These are phyloP conservation scores for Apotomis capreana DNA, from an alignment of 2,888 invertebrate species.

Conservation along the genomic window DNA sequence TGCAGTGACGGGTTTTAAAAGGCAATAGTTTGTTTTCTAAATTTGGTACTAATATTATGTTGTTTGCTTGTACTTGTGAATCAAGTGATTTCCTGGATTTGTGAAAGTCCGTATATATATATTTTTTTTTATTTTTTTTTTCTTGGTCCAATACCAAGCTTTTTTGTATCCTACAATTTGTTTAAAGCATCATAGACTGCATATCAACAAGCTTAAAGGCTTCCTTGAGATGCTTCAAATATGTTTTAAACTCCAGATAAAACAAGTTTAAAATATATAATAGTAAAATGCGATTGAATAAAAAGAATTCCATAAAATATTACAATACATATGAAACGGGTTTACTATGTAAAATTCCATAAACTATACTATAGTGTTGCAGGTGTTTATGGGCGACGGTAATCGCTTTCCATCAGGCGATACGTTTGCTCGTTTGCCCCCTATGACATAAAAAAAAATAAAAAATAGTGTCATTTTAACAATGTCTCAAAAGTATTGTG, in stretches of 20 bases:
- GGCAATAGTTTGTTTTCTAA: constrained; percentile 19
- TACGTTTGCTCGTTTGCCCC: too few relatives aligned
- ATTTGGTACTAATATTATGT: constrained; percentile 29
- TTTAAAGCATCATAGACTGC: background rate
- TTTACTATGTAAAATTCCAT: background rate
- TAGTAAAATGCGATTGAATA: too few relatives aligned
- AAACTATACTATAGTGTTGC: too few relatives aligned
- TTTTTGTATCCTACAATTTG: background rate
- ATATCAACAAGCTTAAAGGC: background rate
- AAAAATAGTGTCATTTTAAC: background rate
- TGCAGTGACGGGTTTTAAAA: background rate
- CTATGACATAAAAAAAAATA: too few relatives aligned
- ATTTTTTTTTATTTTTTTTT: constrained; percentile 6
- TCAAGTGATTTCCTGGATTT: constrained; percentile 22
- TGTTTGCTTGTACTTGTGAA: constrained; percentile 28
- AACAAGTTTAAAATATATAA: too few relatives aligned
- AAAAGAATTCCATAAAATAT: too few relatives aligned
- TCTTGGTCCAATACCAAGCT: background rate
- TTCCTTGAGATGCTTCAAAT: too few relatives aligned
- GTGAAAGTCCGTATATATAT: constrained; percentile 11
- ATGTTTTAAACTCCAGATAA: too few relatives aligned
- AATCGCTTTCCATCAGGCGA: too few relatives aligned
- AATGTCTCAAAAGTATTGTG: background rate
- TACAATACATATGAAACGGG: too few relatives aligned
- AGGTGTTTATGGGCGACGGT: too few relatives aligned